These are phyloP conservation scores for Gobiocypris rarus DNA, from an alignment of 2,113 vertebrate genomes.

Conservation along the genomic window DNA sequence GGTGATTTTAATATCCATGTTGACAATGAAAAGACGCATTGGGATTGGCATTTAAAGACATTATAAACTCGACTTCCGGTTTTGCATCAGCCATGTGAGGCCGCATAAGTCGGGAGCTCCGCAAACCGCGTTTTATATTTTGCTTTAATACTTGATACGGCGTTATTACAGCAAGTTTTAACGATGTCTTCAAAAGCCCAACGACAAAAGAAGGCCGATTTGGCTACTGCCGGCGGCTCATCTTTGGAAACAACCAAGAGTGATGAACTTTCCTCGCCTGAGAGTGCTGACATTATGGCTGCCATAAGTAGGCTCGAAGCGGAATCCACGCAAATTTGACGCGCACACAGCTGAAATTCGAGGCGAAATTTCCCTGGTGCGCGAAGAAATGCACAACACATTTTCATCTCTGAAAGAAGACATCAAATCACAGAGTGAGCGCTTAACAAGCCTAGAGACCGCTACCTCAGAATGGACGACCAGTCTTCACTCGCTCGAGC, in stretches of 20 bases:
- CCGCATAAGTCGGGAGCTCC: neutral
- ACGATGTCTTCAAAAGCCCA: neutral
- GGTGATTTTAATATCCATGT: no score
- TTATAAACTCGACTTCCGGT: neutral
- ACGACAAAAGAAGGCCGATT: neutral
- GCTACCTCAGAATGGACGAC: no score
- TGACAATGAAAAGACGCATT: no score
- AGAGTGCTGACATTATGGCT: no score
- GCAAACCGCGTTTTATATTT: neutral
- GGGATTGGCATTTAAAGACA: no score
- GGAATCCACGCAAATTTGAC: neutral
- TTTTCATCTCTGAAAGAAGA: conserved; percentile 8
- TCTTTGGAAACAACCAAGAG: no score
- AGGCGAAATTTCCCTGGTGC: neutral
- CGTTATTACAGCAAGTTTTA: neutral
- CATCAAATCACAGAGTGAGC: no score
- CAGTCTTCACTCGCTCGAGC: no score
- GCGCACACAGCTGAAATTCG: neutral
- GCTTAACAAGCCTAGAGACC: no score
- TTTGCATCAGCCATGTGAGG: neutral
- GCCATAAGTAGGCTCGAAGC: neutral
- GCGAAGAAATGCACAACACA: neutral
- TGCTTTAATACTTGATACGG: neutral
- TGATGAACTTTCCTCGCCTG: no score
- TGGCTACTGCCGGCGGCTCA: no score